Evolutionary conservation across 1,140 invertebrate genomes (phyloP), one percentile per base, ranked within the genome.

Genomic region (roundworm (Caenorhabditis elegans)): DNA sequence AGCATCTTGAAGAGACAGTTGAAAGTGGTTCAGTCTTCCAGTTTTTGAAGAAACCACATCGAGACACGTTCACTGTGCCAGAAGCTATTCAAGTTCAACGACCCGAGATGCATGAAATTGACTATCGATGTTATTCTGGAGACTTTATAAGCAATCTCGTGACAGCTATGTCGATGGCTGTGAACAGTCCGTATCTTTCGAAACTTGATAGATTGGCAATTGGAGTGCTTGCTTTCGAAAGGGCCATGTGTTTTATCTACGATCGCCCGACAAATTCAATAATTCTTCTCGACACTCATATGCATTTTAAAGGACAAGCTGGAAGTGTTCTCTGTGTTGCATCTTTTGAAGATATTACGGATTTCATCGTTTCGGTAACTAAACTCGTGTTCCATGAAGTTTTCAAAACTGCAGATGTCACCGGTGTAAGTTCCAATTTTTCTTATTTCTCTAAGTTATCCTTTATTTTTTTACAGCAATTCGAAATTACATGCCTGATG

Each of bases 401-500:
- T 39, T 70, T 31, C 60, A 70, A 39, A 43, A 34, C 60, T 11
- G 26, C 60, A 22, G 60, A 70, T 39, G 36, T 34, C n/a, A 39
- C 34, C 28, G 60, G 60, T 15, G 60, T 70, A 24, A 43, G 39
- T 39, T 13, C 31, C 24, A 28, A 34, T 11, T 24, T 26, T 4
- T 60, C 3, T 43, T 19, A 43, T 10, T 60, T 60, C 24, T n/a
- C n/a, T n/a, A n/a, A 55, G 10, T 43, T 43, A 70, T 11, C 22
- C 8, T 15, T 0, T 17, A 60, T 31, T 15, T 22, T 39, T 39
- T 70, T 70, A 31, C 53, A 70, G 60, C 60, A 70, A 13, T 70
- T 70, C n/a, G 60, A 70, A 70, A 70, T 70, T 10, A 70, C 60
- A 43, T 70, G 60, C 43, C n/a, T 70, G 34, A 70, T 70, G 60